phyloP scores from a whole-genome alignment of 2,888 invertebrate genomes.

The Aleiodes leptofemur region DNA sequence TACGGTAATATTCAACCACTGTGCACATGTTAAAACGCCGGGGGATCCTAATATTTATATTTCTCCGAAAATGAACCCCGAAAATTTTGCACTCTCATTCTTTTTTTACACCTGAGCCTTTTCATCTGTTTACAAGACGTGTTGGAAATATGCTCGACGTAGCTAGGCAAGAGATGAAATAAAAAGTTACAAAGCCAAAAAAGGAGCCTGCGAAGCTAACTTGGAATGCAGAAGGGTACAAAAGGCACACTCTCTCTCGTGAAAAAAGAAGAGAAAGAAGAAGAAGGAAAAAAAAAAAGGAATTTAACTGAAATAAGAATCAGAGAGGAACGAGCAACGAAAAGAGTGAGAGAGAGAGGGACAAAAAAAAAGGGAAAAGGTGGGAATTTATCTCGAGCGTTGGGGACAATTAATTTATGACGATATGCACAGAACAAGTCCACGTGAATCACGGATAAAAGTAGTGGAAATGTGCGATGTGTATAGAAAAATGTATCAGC shows the following conservation, averaged over 20 bases:
- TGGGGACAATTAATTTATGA: conserved; percentile 43
- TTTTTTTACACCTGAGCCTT: conserved; percentile 5
- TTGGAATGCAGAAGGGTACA: conserved; percentile 38
- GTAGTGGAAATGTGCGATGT: conserved; percentile 19
- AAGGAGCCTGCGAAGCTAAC: background rate
- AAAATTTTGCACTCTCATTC: conserved; percentile 52
- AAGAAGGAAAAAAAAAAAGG: conserved; percentile 23
- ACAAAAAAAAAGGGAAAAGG: conserved; percentile 24
- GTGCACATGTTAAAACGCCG: conserved; percentile 54
- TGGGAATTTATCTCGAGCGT: conserved; percentile 21
- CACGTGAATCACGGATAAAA: conserved; percentile 41
- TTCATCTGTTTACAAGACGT: conserved; percentile 38
- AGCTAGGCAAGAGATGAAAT: conserved; percentile 35
- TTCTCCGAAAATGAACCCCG: conserved; percentile 62
- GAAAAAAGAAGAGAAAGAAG: conserved; percentile 11
- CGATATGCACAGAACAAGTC: conserved; percentile 26
- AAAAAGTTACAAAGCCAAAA: conserved; percentile 15
- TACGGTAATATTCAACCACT: conserved; percentile 46
- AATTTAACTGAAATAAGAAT: no score
- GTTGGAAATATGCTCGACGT: conserved; percentile 7
- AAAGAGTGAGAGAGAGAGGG: background rate
- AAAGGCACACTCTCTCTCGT: background rate
- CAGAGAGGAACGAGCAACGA: background rate
- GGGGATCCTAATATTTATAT: conserved; percentile 58
- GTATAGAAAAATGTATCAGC: conserved; percentile 8